Conservation (phyloP, 1,140 invertebrate genomes). For the Anoplophora glabripennis region DNA sequence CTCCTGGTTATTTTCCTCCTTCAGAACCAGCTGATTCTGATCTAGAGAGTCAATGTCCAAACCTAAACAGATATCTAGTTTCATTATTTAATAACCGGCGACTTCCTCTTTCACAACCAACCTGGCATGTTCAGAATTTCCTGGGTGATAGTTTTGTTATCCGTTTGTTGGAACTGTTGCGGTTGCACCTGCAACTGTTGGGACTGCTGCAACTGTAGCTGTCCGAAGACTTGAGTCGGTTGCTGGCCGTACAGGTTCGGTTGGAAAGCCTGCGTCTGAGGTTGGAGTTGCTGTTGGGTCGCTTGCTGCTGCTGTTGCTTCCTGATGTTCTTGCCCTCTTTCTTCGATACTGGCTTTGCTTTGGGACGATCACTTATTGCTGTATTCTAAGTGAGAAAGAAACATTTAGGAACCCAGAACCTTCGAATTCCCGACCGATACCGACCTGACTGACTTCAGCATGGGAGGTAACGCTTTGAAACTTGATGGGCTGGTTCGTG, state of each 20-base stretch:
- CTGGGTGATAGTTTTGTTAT: conserved; percentile 27
- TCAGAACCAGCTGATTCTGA: conserved; percentile 35
- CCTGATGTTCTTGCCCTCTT: conserved; percentile 62
- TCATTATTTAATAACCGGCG: conserved; percentile 3
- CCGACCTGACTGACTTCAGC: conserved; percentile 52
- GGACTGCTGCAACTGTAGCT: conserved; percentile 1
- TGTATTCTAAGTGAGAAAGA: conserved; percentile 57
- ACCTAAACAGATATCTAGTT: conserved; percentile 8
- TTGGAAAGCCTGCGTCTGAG: conserved; percentile 18
- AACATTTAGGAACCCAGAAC: not conserved
- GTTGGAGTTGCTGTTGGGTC: conserved; percentile 44
- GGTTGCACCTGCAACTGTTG: conserved; percentile 51
- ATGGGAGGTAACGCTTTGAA: conserved; percentile 41
- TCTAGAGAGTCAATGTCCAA: conserved; percentile 20
- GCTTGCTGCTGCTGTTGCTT: conserved; percentile 47
- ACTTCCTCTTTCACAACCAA: conserved; percentile 9
- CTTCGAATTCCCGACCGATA: not conserved
- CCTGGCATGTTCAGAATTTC: conserved; percentile 33
- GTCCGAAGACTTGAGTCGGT: conserved; percentile 13
- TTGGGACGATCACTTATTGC: conserved; percentile 78
- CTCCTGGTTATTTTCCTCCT: conserved; percentile 36
- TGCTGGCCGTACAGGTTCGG: conserved; percentile 22
- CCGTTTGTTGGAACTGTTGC: conserved; percentile 10
- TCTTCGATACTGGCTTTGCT: conserved; percentile 74
- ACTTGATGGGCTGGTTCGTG: conserved; percentile 41